Evolutionary conservation across 2,888 invertebrate species (phyloP).

Genomic region (Leptinotarsa juncta): DNA sequence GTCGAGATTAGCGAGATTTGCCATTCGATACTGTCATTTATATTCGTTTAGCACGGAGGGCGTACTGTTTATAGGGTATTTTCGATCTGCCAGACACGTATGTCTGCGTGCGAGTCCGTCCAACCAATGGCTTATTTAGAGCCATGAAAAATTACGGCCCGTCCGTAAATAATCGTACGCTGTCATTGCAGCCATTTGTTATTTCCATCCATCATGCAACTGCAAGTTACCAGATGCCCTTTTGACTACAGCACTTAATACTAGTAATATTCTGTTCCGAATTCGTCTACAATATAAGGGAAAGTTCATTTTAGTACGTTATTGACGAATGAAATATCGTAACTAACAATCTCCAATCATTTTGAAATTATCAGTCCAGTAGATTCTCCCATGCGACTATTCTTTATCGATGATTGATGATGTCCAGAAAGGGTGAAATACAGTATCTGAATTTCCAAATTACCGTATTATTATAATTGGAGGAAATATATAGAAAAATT

Average conservation of each 20-base stretch:
- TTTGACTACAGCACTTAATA: conserved; percentile 22
- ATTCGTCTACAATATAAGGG: neutral
- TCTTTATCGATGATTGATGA: conserved; percentile 1
- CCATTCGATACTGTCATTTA: conserved; percentile 65
- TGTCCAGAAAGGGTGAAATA: too few species aligned
- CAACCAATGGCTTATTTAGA: conserved; percentile 58
- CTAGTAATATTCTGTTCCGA: conserved; percentile 8
- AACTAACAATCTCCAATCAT: neutral
- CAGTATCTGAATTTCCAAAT: too few species aligned
- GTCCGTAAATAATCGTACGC: conserved; percentile 36
- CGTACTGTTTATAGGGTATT: conserved; percentile 11
- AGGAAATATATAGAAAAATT: too few species aligned
- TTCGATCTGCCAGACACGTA: conserved; percentile 40
- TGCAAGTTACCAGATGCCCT: conserved; percentile 30
- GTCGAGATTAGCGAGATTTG: conserved; percentile 64
- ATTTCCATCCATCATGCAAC: conserved; percentile 54
- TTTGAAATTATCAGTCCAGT: neutral
- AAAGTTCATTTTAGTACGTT: neutral
- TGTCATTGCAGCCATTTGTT: conserved; percentile 49
- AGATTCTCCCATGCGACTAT: neutral
- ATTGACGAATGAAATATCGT: neutral
- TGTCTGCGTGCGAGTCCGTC: conserved; percentile 39
- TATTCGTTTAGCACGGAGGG: conserved; percentile 60
- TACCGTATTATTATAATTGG: too few species aligned
- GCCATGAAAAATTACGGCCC: conserved; percentile 60